A percentile compares a stretch with the other conserved stretches of the same genome.
phyloP scores from a whole-genome alignment of 92 coral and sea anemone genomes.

The Zoanthus sociatus region DNA sequence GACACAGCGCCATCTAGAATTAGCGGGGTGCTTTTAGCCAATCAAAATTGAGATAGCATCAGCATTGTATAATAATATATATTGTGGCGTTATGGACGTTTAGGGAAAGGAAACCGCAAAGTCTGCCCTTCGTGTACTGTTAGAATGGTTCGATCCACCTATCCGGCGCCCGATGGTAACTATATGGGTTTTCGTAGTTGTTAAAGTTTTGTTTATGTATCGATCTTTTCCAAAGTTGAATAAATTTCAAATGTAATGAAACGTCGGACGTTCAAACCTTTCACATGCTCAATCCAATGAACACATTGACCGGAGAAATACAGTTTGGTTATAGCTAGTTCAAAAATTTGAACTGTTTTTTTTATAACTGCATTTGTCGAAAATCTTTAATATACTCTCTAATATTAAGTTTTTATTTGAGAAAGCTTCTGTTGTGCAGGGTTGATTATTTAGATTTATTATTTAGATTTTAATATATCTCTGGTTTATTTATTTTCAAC shows the following conservation, averaged over 20 bases:
- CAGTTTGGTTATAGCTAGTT: not conserved
- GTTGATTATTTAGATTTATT: not conserved
- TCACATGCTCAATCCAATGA: slow-evolving; percentile 1
- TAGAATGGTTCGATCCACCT: slow-evolving; percentile 44
- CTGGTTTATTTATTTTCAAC: slow-evolving; percentile 13
- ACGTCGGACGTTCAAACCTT: not conserved
- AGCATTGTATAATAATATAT: too few relatives aligned
- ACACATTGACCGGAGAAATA: slow-evolving; percentile 11
- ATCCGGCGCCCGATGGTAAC: slow-evolving; percentile 70
- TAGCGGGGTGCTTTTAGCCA: too few relatives aligned
- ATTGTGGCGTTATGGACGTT: slow-evolving; percentile 63
- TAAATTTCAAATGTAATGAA: slow-evolving; percentile 15
- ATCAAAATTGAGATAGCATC: too few relatives aligned
- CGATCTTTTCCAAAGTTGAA: not conserved
- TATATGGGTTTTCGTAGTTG: slow-evolving; percentile 72
- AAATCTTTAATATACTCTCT: too few relatives aligned
- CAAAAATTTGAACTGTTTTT: not conserved
- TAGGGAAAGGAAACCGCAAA: slow-evolving; percentile 68
- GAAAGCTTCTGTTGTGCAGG: not conserved
- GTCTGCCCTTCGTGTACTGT: slow-evolving; percentile 72
- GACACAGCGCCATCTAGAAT: too few relatives aligned
- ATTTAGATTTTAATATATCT: not conserved
- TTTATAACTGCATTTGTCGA: not conserved
- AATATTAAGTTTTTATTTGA: too few relatives aligned
- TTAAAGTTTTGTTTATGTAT: slow-evolving; percentile 31